Percentiles rank a stretch among this genome's conserved stretches.
Conservation (phyloP, 2,888 invertebrate species). For the Drosophila borealis region DNA sequence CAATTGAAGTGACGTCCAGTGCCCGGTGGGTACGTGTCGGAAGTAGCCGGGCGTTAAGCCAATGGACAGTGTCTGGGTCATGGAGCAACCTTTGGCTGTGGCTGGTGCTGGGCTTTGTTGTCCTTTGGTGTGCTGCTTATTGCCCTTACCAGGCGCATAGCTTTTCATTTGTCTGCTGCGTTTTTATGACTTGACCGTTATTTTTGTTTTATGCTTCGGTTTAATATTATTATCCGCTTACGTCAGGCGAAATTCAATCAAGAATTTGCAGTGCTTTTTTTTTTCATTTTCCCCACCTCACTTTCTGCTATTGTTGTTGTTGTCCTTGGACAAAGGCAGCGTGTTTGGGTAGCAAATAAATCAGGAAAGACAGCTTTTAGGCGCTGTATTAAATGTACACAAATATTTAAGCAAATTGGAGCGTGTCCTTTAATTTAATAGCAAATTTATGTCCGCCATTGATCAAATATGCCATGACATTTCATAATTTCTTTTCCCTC, state of each 20-base stretch:
- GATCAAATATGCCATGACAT: slow-evolving; percentile 45
- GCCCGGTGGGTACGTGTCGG: slow-evolving; percentile 45
- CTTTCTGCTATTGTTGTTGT: slow-evolving; percentile 7
- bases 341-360: slow-evolving; percentile 43
- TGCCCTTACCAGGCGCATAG: slow-evolving; percentile 8
- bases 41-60: slow-evolving; percentile 29
- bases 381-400: slow-evolving; percentile 39
- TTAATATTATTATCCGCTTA: slow-evolving; percentile 69
- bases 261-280: slow-evolving; percentile 59
- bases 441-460: slow-evolving; percentile 47
- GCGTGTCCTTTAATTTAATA: slow-evolving; percentile 42
- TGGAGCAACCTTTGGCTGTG: slow-evolving; percentile 24
- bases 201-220: slow-evolving; percentile 61
- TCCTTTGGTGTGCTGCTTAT: slow-evolving; percentile 16
- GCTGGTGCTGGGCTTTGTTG: slow-evolving; percentile 1
- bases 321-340: slow-evolving; percentile 1
- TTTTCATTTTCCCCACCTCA: background rate
- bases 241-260: slow-evolving; percentile 74
- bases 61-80: slow-evolving; percentile 25
- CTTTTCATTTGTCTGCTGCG: slow-evolving; percentile 48
- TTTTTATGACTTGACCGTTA: slow-evolving; percentile 66
- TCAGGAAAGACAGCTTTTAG: slow-evolving; percentile 49
- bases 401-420: slow-evolving; percentile 37
- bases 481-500: slow-evolving; percentile 44
- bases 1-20: slow-evolving; percentile 35